Conservation (phyloP, 2,113 vertebrate species). For the Ophthalmolycus amberensis region DNA sequence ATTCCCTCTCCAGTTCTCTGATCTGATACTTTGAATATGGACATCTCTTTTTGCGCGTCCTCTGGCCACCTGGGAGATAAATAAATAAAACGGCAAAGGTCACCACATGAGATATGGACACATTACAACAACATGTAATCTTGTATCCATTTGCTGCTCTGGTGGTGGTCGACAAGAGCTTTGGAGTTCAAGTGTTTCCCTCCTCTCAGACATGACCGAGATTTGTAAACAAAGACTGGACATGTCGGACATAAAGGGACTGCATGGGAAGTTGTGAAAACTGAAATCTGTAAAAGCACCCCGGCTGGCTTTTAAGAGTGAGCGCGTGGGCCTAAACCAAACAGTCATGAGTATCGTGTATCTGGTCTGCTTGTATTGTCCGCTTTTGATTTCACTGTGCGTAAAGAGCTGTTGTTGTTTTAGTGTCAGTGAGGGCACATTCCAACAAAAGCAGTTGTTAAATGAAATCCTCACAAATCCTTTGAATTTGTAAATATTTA, state of each 20-base stretch:
- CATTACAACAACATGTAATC: slow-evolving; percentile 20
- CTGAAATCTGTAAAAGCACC: slow-evolving; percentile 31
- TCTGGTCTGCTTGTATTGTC: slow-evolving; percentile 37
- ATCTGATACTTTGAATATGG: slow-evolving; percentile 98
- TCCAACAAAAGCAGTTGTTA: slow-evolving; percentile 30
- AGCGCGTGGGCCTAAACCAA: slow-evolving; percentile 36
- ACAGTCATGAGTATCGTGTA: slow-evolving; percentile 44
- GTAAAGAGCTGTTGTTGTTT: slow-evolving; percentile 39
- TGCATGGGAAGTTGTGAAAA: slow-evolving; percentile 57
- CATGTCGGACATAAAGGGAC: slow-evolving; percentile 16
- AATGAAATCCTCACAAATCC: slow-evolving; percentile 52
- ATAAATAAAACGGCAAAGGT: slow-evolving; percentile 20
- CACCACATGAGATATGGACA: neutral
- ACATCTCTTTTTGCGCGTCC: slow-evolving; percentile 97
- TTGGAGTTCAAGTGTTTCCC: slow-evolving; percentile 74
- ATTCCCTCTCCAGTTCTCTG: slow-evolving; percentile 97
- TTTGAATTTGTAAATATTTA: slow-evolving; percentile 52
- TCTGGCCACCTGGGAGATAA: slow-evolving; percentile 91
- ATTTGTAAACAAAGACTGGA: slow-evolving; percentile 65
- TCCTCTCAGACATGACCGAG: slow-evolving; percentile 29
- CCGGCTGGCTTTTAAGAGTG: slow-evolving; percentile 21
- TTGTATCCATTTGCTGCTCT: neutral
- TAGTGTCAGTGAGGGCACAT: neutral
- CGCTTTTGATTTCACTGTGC: slow-evolving; percentile 46
- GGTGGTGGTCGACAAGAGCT: slow-evolving; percentile 17